These are phyloP conservation scores for Palaemon carinicauda DNA, from an alignment of 1,140 invertebrate genomes.

Conservation along the genomic window DNA sequence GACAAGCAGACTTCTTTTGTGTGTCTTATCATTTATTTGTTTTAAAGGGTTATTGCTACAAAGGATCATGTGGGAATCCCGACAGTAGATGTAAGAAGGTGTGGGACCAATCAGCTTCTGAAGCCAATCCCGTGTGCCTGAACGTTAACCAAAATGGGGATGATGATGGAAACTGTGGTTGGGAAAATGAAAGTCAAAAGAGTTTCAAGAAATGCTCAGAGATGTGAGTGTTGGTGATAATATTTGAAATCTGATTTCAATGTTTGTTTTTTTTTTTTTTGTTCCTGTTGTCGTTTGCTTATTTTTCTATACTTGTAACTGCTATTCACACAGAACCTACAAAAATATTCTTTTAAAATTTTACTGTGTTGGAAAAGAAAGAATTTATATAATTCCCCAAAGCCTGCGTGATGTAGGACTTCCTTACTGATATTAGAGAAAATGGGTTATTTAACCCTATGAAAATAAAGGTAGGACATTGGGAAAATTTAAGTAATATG, in stretches of 20 bases:
- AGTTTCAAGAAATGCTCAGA: background rate
- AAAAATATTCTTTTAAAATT: too few relatives aligned
- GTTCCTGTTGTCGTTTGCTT: background rate
- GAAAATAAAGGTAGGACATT: too few relatives aligned
- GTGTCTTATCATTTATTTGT: too few relatives aligned
- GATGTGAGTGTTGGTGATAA: background rate
- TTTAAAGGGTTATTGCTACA: slow-evolving; percentile 83
- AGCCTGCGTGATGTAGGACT: too few relatives aligned
- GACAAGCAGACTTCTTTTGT: too few relatives aligned
- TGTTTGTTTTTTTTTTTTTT: background rate
- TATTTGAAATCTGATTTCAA: too few relatives aligned
- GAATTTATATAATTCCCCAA: too few relatives aligned
- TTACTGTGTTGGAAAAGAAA: too few relatives aligned
- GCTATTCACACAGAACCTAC: too few relatives aligned
- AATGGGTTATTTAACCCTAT: too few relatives aligned
- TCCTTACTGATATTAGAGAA: too few relatives aligned
- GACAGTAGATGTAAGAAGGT: slow-evolving; percentile 90
- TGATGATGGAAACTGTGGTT: slow-evolving; percentile 92
- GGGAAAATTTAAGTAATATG: too few relatives aligned
- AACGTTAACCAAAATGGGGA: slow-evolving; percentile 83
- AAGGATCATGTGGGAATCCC: slow-evolving; percentile 88
- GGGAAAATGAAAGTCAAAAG: slow-evolving; percentile 67
- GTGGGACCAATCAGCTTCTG: slow-evolving; percentile 94
- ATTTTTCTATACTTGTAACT: background rate
- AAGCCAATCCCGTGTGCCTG: slow-evolving; percentile 85